Evolutionary conservation across 2,113 vertebrate species (phyloP).

Genomic region (Aplodontia rufa): DNA sequence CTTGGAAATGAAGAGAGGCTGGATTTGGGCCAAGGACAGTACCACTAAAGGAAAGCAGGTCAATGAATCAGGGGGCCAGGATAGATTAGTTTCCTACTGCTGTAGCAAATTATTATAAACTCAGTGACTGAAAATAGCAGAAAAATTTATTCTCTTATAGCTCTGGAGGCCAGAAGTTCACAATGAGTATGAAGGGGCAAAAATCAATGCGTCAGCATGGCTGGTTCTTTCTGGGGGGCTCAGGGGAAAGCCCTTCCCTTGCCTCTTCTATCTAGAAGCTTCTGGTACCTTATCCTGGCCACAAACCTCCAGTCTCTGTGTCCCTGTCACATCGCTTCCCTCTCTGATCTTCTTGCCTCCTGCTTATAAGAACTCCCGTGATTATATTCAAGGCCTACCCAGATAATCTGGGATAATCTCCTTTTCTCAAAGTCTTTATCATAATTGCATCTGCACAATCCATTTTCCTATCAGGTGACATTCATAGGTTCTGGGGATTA

Average conservation of each 20-base stretch:
- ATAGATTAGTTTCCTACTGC: not conserved
- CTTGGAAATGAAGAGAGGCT: not conserved
- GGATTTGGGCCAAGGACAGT: not conserved
- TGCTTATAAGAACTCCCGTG: not conserved
- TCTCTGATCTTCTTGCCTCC: not conserved
- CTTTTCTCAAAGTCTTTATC: not conserved
- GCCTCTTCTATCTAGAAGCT: too few relatives aligned
- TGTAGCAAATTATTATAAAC: too few relatives aligned
- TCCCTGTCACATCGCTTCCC: too few relatives aligned
- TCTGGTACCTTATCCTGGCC: too few relatives aligned
- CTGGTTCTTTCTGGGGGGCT: not conserved
- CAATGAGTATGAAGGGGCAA: not conserved
- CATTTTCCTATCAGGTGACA: too few relatives aligned
- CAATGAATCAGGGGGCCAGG: not conserved
- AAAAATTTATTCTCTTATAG: not conserved
- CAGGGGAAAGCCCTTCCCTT: too few relatives aligned
- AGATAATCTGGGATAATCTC: not conserved
- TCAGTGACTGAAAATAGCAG: not conserved
- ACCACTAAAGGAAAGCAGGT: not conserved
- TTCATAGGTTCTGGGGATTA: too few relatives aligned
- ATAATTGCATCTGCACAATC: not conserved
- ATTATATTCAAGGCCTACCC: too few relatives aligned
- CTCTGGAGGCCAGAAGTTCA: not conserved
- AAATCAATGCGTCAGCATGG: not conserved
- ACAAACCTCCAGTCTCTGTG: too few relatives aligned